Base-by-base conservation (phyloP, 2,888 invertebrate genomes). In the Drosophila aldrichi region DNA sequence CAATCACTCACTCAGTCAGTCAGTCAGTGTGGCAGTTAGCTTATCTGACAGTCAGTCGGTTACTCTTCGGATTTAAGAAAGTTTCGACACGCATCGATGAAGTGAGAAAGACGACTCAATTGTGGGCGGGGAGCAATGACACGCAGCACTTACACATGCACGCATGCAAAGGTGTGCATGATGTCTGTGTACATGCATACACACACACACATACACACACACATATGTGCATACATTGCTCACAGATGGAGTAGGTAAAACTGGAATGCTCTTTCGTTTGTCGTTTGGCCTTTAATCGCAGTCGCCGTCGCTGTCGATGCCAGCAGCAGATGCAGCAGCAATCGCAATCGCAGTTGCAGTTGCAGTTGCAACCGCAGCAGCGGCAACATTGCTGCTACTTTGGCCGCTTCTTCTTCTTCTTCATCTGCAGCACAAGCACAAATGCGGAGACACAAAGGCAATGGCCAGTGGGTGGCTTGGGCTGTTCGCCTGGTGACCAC, bases 231-330 rank as follows among this genome's bases (percentile, higher is more conserved):
- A 18, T 1, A 18, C 55, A 20, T 22, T 18, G 29, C 46, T 5
- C 12, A 14, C 20, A 20, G 49, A 25, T 49, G 6, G 36, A 38
- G 14, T 32, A 29, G 51, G 63, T 41, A 64, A 12, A 20, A 29
- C 64, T 63, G 20, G 25, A 41, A 65, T 38, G 65, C 43, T 18
- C 36, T 32, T 52, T 14, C 52, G 44, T 54, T 58, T 84, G 75
- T 71, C 69, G 66, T 52, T 82, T 75, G 76, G 71, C 66, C 76
- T 84, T 84, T 84, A 82, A 79, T 75, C 76, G 79, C 54, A 25
- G 40, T 32, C 32, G 43, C 10, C 9, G 32, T 18, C 12, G 57
- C 22, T 32, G 56, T 34, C 56, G 56, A 43, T 32, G 56, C 16
- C 41, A 43, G 20, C 43, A 43, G 20, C 22, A 66, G 62, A 44